These are phyloP conservation scores for Catocala sponsa DNA, from an alignment of 2,888 invertebrate species.

Conservation along the genomic window DNA sequence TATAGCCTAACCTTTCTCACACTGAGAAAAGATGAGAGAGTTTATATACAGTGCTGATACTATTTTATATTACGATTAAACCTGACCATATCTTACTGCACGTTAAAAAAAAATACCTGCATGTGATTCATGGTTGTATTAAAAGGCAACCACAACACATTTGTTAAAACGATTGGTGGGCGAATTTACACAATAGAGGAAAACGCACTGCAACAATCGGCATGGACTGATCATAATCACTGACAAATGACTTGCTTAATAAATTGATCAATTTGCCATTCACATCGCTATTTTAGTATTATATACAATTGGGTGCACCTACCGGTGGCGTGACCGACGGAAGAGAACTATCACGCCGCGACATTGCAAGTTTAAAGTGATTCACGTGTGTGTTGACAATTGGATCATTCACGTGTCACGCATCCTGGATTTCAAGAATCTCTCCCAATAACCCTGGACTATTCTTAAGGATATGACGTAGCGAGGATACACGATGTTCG, in stretches of 20 bases:
- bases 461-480: too few relatives aligned
- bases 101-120: too few relatives aligned
- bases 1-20: too few relatives aligned
- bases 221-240: conserved; percentile 27
- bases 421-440: conserved; percentile 2
- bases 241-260: conserved; percentile 40
- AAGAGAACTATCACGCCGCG: conserved; percentile 56
- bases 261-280: conserved; percentile 59
- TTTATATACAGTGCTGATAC: too few relatives aligned
- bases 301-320: conserved; percentile 54
- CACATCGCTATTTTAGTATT: conserved; percentile 51
- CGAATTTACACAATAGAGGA: background rate
- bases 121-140: conserved; percentile 1
- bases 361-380: conserved; percentile 40
- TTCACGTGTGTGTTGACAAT: conserved; percentile 38
- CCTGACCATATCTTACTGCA: too few relatives aligned
- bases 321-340: conserved; percentile 55
- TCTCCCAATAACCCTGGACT: too few relatives aligned
- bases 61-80: too few relatives aligned
- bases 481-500: too few relatives aligned
- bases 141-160: too few relatives aligned
- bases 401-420: conserved; percentile 9
- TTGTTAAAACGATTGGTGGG: too few relatives aligned
- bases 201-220: background rate
- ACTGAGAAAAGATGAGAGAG: too few relatives aligned